Conservation (phyloP, 2,797 vertebrate genomes). For the Glyptemys insculpta region DNA sequence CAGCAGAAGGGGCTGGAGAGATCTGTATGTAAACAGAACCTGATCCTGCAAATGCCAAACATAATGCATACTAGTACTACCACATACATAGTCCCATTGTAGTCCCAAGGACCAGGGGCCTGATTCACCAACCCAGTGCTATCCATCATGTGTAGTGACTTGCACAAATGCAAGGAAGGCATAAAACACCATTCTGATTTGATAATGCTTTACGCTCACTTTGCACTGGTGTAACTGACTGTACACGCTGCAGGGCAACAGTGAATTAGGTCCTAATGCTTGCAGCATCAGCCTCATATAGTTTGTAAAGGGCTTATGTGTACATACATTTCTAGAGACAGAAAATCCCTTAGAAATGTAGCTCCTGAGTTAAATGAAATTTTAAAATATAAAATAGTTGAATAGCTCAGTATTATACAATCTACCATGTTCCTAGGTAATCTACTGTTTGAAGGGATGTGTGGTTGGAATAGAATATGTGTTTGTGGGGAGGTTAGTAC, state of each 20-base stretch:
- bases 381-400: neutral
- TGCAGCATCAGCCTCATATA: neutral
- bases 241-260: neutral
- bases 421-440: neutral
- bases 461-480: neutral
- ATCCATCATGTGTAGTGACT: neutral
- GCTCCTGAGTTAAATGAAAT: neutral
- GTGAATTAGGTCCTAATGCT: neutral
- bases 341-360: neutral
- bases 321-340: neutral
- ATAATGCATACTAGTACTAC: neutral
- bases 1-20: neutral
- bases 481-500: neutral
- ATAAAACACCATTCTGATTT: neutral
- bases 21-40: neutral
- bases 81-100: neutral
- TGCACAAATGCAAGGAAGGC: rapidly evolving
- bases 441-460: neutral
- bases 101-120: neutral
- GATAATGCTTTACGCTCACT: neutral
- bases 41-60: neutral
- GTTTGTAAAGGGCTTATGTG: neutral
- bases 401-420: neutral
- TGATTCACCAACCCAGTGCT: neutral
- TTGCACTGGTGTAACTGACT: neutral